Evolutionary conservation across 2,113 vertebrate genomes (phyloP).

Genomic region (Pterophyllum scalare): DNA sequence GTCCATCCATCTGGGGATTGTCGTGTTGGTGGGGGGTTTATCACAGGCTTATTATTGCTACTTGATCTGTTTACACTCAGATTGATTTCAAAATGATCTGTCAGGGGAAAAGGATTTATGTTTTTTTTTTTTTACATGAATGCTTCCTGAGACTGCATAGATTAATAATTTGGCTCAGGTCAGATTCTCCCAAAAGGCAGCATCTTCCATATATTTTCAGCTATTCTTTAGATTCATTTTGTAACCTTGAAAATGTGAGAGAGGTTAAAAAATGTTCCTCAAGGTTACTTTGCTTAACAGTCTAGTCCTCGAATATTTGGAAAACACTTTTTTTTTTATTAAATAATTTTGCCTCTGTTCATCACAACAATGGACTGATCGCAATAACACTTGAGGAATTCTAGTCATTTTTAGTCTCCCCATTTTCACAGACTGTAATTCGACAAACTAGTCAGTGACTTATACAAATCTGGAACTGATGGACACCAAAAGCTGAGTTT

Average conservation of each 20-base stretch:
- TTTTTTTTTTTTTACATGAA: conserved; percentile 10
- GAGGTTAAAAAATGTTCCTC: too few species aligned
- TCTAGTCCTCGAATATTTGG: neutral
- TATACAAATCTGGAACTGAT: neutral
- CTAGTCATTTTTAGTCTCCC: too few species aligned
- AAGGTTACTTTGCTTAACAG: too few species aligned
- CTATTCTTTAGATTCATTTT: neutral
- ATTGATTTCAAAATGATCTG: conserved; percentile 46
- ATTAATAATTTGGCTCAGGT: neutral
- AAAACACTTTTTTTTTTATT: too few species aligned
- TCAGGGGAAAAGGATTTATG: neutral
- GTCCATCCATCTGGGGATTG: neutral
- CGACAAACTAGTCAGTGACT: neutral
- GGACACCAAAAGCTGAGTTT: neutral
- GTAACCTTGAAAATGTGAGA: too few species aligned
- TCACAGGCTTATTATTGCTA: conserved; percentile 4
- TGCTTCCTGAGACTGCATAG: neutral
- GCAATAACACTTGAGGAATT: neutral
- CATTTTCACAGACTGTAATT: neutral
- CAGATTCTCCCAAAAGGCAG: neutral
- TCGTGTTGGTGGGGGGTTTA: neutral
- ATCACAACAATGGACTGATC: neutral
- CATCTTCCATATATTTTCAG: neutral
- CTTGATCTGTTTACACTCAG: conserved; percentile 46
- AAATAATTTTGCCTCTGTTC: neutral